A percentile compares a stretch with the other conserved stretches of the same genome.
Conservation (phyloP, 2,888 invertebrate species). For the Lycocerus yunnanus region DNA sequence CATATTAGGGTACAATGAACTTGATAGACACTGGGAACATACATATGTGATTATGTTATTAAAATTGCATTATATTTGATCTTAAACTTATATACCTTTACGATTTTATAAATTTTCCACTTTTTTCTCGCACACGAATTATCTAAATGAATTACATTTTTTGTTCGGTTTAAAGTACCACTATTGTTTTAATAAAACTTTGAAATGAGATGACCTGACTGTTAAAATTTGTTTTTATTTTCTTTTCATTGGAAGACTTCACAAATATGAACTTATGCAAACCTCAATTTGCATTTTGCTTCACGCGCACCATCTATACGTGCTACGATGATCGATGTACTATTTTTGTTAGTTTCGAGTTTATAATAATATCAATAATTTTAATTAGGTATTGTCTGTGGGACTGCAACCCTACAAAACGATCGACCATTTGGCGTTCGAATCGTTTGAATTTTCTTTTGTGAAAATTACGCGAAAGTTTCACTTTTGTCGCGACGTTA, state of each 20-base stretch:
- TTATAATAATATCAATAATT: too few species aligned
- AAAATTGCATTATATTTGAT: constrained; percentile 37
- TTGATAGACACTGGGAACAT: constrained; percentile 23
- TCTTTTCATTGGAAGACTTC: too few species aligned
- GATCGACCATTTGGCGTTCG: too few species aligned
- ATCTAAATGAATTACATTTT: neutral
- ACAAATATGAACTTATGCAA: too few species aligned
- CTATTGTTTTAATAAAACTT: neutral
- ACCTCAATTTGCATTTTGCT: neutral
- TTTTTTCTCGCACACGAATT: constrained; percentile 6
- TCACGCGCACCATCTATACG: neutral
- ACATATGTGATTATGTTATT: constrained; percentile 33
- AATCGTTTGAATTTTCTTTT: too few species aligned
- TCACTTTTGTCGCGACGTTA: neutral
- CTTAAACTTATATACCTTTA: constrained; percentile 13
- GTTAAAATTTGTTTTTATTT: too few species aligned
- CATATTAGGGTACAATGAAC: constrained; percentile 35
- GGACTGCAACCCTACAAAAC: too few species aligned
- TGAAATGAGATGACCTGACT: too few species aligned
- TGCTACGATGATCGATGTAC: neutral
- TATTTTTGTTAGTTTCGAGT: too few species aligned
- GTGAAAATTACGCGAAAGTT: neutral
- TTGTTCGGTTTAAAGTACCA: neutral
- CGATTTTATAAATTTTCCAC: constrained; percentile 4
- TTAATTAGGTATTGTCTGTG: too few species aligned